phyloP scores from a whole-genome alignment of 2,113 vertebrate species.

The Bagarius yarrelli region DNA sequence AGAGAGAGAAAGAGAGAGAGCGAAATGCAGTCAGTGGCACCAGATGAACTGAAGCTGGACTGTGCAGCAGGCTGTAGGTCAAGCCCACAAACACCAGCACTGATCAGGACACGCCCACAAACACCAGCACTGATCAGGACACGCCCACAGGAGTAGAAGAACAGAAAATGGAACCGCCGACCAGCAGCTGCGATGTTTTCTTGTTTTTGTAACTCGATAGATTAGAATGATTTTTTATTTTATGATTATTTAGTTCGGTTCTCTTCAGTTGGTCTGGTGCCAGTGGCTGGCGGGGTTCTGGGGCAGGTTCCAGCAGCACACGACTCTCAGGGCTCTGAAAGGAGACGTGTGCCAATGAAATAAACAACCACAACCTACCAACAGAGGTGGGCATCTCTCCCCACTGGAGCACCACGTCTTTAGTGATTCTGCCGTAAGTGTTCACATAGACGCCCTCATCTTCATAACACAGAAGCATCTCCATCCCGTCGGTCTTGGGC shows the following conservation, averaged over 20 bases:
- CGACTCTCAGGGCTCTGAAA: constrained; percentile 37
- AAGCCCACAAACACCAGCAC: background rate
- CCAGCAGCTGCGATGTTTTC: background rate
- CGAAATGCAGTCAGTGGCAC: background rate
- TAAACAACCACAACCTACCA: constrained; percentile 79
- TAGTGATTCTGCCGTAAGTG: constrained; percentile 98
- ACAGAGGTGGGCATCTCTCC: constrained; percentile 99
- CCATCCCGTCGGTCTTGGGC: constrained; percentile 98
- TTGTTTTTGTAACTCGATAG: too few relatives aligned
- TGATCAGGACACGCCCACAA: background rate
- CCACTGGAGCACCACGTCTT: constrained; percentile 99
- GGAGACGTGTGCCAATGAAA: constrained; percentile 52
- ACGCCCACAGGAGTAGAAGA: background rate
- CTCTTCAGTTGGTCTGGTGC: background rate
- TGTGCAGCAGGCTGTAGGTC: background rate
- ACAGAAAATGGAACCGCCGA: background rate
- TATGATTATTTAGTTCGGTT: too few relatives aligned
- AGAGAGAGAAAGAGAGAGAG: background rate
- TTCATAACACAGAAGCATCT: constrained; percentile 99
- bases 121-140: too few relatives aligned
- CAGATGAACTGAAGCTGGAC: constrained; percentile 11
- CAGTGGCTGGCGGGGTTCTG: constrained; percentile 7
- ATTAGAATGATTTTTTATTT: too few relatives aligned
- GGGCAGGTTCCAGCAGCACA: constrained; percentile 15
- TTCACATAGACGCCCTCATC: constrained; percentile 98